Percentiles rank a stretch among this genome's conserved stretches.
Evolutionary conservation across 1,140 invertebrate genomes (phyloP).

Genomic region (Semibalanus balanoides): DNA sequence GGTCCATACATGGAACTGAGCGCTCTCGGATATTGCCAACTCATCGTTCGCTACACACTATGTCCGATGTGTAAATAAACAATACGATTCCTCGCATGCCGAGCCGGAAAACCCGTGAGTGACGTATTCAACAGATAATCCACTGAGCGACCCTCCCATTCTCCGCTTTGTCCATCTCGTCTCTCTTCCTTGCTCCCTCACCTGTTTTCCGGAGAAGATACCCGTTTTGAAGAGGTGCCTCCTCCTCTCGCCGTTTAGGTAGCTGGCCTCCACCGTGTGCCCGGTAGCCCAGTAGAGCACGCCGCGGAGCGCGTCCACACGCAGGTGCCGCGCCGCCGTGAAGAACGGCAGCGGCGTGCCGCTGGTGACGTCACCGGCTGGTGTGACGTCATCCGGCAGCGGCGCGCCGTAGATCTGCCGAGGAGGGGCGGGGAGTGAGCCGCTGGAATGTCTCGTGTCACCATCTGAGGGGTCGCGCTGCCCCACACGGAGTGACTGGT

Average conservation of each 20-base stretch:
- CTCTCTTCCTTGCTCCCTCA: slow-evolving; percentile 26
- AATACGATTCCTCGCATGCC: too few relatives aligned
- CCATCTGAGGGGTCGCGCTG: neutral
- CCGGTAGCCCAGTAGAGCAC: slow-evolving; percentile 78
- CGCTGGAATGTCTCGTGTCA: neutral
- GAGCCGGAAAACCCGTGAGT: too few relatives aligned
- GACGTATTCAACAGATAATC: too few relatives aligned
- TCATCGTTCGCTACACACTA: too few relatives aligned
- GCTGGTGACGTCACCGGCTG: slow-evolving; percentile 3
- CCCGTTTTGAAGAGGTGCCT: slow-evolving; percentile 54
- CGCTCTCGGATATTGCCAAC: too few relatives aligned
- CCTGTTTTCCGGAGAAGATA: slow-evolving; percentile 60
- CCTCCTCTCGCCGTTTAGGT: slow-evolving; percentile 59
- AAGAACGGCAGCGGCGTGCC: slow-evolving; percentile 50
- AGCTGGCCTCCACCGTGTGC: slow-evolving; percentile 58
- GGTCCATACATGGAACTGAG: too few relatives aligned
- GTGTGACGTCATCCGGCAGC: neutral
- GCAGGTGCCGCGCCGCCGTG: slow-evolving; percentile 59
- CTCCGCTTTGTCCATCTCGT: too few relatives aligned
- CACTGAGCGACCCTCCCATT: too few relatives aligned
- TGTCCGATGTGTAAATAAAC: too few relatives aligned
- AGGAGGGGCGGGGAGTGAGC: neutral
- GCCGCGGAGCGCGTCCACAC: slow-evolving; percentile 62
- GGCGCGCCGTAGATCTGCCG: neutral
- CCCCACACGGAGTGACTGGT: too few relatives aligned